phyloP scores from a whole-genome alignment of 2,797 vertebrate species.

The Furcifer pardalis region DNA sequence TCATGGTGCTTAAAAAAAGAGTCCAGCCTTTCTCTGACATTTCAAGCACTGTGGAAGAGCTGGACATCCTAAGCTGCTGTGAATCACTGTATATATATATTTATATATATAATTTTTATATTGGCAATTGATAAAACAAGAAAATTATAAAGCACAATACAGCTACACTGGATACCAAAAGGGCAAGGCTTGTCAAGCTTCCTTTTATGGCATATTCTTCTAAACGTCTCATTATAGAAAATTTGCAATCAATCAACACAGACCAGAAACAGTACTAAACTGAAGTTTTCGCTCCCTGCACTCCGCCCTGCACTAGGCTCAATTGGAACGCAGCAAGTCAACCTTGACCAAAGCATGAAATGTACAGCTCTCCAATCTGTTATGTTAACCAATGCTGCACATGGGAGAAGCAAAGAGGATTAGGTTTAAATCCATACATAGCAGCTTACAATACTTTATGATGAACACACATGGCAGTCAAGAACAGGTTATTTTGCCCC shows the following conservation, averaged over 20 bases:
- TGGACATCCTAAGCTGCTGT: conserved; percentile 82
- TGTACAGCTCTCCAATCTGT: conserved; percentile 76
- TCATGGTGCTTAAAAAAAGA: conserved; percentile 73
- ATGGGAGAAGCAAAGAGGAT: conserved; percentile 77
- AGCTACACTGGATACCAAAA: conserved; percentile 83
- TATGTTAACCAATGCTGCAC: conserved; percentile 82
- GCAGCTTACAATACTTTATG: conserved; percentile 83
- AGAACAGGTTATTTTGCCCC: conserved; percentile 67
- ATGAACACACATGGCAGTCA: conserved; percentile 79
- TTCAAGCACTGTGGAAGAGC: conserved; percentile 82
- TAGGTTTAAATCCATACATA: conserved; percentile 79
- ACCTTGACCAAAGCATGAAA: conserved; percentile 73
- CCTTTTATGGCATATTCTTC: conserved; percentile 78
- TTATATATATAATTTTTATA: conserved; percentile 78
- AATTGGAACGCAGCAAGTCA: conserved; percentile 74
- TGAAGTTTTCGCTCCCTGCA: conserved; percentile 67
- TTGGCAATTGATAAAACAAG: conserved; percentile 87
- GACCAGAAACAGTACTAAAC: conserved; percentile 80
- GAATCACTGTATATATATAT: conserved; percentile 82
- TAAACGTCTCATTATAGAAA: conserved; percentile 78
- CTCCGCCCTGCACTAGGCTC: conserved; percentile 63
- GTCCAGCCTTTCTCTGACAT: conserved; percentile 70
- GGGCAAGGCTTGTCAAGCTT: conserved; percentile 72
- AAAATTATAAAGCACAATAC: conserved; percentile 85
- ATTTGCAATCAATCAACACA: conserved; percentile 78